Percentiles rank a stretch among this genome's conserved stretches.
Conservation (phyloP, 2,797 vertebrate species). For the Lepilemur septentrionalis region DNA sequence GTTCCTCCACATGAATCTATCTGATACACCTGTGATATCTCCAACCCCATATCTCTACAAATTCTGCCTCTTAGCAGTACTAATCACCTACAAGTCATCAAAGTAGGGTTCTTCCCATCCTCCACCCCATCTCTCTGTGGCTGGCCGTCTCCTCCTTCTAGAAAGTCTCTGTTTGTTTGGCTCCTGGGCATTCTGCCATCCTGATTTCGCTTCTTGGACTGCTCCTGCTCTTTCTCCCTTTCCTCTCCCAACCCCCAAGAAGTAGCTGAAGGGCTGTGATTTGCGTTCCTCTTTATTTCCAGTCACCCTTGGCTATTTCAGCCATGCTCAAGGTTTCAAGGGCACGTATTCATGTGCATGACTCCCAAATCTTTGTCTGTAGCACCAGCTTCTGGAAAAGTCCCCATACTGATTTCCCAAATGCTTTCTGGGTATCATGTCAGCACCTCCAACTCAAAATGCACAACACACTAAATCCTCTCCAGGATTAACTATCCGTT, state of each 20-base stretch:
- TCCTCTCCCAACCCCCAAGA: background rate
- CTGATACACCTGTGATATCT: background rate
- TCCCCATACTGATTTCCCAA: constrained; percentile 33
- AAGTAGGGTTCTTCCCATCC: background rate
- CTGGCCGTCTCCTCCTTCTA: background rate
- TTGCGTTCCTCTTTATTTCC: background rate
- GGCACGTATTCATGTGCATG: background rate
- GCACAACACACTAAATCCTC: background rate
- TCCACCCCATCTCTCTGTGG: background rate
- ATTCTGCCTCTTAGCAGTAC: background rate
- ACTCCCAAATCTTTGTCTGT: background rate
- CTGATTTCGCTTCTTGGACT: constrained; percentile 16
- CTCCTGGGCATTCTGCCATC: constrained; percentile 14
- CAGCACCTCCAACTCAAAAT: constrained; percentile 43
- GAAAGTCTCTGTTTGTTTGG: constrained; percentile 23
- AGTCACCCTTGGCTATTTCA: background rate
- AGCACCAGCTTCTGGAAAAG: background rate
- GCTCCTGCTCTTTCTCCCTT: background rate
- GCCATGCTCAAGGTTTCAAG: background rate
- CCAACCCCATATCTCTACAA: background rate
- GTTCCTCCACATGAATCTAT: background rate
- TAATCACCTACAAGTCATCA: background rate
- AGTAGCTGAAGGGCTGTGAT: background rate
- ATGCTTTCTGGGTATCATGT: background rate
- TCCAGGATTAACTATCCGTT: background rate